Base-by-base conservation (phyloP, 2,888 invertebrate genomes). In the Lamellibrachia satsuma region DNA sequence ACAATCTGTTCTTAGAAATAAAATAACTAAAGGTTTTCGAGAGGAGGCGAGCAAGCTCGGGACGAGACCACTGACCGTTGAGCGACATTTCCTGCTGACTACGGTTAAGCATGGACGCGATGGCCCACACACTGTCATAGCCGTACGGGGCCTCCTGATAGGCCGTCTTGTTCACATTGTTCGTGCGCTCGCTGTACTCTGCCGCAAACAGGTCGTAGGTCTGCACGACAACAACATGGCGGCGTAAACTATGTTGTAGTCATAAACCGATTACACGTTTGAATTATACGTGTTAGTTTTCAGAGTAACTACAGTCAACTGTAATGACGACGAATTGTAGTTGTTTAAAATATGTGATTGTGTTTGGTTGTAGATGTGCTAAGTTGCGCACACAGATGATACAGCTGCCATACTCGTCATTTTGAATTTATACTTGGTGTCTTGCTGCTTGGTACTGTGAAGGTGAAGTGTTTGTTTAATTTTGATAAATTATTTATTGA, bases 51-150 rank as follows among this genome's bases (percentile, higher is more conserved):
- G 39, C 39, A 0, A 39, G 39, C 39, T 39, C 4, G 91, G 52
- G 15, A 91, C 27, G 9, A 11, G 11, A 91, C 91, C 7, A 91
- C 91, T 11, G 15, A 94, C 94, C 93, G 8, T 93, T 91, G 8
- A 92, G 60, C 51, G 90, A 52, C 94, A 94, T 94, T 51, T 91
- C n/a, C 57, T 92, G 92, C 7, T 93, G 27, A 57, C 93, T 94
- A n/a, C 91, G 91, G 92, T 94, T 94, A 96, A 99, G 98, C 55
- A 99, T 98, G 96, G 99, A 97, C 90, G 99, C 99, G 55, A 99
- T 98, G 92, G 99, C 98, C 99, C 99, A 99, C 93, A 99, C 98
- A 15, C 99, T 99, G 97, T 99, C 99, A 96, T 99, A 99, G 92
- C 99, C 99, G 93, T 99, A 97, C 0, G 99, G 99, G 8, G 99